phyloP scores from a whole-genome alignment of 2,888 invertebrate genomes.

The Aleiodes leptofemur region DNA sequence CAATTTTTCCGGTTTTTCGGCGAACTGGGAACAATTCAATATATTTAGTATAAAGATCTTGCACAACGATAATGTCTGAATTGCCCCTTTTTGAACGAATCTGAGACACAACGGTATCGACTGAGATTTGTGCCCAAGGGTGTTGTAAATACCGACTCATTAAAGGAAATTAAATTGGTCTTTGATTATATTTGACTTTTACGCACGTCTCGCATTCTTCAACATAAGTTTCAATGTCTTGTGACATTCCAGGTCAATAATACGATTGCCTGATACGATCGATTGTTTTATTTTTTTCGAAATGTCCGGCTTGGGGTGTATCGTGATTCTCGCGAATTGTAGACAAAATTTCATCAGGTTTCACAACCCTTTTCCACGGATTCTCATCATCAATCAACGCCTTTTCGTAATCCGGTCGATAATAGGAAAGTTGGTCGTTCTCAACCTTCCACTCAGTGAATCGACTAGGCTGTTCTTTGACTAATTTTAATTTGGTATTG shows the following conservation, averaged over 20 bases:
- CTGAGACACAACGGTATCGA: constrained; percentile 39
- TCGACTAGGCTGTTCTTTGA: constrained; percentile 37
- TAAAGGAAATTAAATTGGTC: constrained; percentile 24
- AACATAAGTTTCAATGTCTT: too few species aligned
- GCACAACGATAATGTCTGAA: not conserved
- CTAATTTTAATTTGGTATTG: constrained; percentile 42
- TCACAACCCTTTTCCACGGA: constrained; percentile 27
- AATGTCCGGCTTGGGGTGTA: constrained; percentile 10
- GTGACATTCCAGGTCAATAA: constrained; percentile 41
- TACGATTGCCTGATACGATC: constrained; percentile 44
- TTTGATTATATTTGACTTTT: constrained; percentile 9
- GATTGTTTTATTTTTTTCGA: constrained; percentile 41
- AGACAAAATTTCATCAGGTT: constrained; percentile 34
- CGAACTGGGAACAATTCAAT: too few species aligned
- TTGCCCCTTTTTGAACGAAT: constrained; percentile 3
- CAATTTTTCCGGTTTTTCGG: too few species aligned
- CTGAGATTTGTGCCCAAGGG: constrained; percentile 43
- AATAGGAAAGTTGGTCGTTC: not conserved
- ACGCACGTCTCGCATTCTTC: too few species aligned
- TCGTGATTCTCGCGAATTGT: constrained; percentile 45
- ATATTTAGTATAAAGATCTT: too few species aligned
- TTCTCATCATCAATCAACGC: constrained; percentile 19
- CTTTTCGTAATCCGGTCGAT: constrained; percentile 40
- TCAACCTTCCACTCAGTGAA: constrained; percentile 31
- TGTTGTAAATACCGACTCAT: constrained; percentile 33